These are phyloP conservation scores for Rissa tridactyla DNA, from an alignment of 2,113 vertebrate genomes.

Conservation along the genomic window DNA sequence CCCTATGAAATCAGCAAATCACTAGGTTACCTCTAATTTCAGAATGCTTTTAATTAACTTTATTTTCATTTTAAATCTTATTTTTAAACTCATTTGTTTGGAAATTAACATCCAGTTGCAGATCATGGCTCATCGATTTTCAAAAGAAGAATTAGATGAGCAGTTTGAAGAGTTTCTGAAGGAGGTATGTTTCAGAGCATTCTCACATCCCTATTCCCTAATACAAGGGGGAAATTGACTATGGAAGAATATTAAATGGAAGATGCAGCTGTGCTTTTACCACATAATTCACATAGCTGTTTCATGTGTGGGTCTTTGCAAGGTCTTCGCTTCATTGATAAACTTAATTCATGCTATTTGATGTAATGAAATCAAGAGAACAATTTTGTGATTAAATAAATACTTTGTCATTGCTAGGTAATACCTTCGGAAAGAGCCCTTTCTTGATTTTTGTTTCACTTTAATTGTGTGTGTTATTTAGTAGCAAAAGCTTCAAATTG, in stretches of 20 bases:
- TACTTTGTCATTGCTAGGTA: neutral
- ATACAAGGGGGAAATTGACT: neutral
- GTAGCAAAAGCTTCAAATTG: neutral
- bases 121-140: slow-evolving; percentile 80
- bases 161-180: slow-evolving; percentile 94
- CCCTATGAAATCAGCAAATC: neutral
- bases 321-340: neutral
- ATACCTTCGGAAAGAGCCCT: neutral
- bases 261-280: neutral
- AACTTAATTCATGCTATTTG: neutral
- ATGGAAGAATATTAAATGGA: neutral
- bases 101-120: neutral
- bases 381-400: neutral
- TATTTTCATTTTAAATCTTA: neutral
- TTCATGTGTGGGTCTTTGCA: neutral
- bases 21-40: neutral
- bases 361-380: neutral
- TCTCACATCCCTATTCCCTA: neutral
- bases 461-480: neutral
- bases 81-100: neutral
- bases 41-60: neutral
- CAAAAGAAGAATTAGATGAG: slow-evolving; percentile 87
- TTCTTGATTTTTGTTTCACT: neutral
- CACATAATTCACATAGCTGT: neutral
- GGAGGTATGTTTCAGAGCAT: slow-evolving; percentile 79